Base-by-base conservation (phyloP, 2,113 vertebrate genomes). In the Aptenodytes forsteri region DNA sequence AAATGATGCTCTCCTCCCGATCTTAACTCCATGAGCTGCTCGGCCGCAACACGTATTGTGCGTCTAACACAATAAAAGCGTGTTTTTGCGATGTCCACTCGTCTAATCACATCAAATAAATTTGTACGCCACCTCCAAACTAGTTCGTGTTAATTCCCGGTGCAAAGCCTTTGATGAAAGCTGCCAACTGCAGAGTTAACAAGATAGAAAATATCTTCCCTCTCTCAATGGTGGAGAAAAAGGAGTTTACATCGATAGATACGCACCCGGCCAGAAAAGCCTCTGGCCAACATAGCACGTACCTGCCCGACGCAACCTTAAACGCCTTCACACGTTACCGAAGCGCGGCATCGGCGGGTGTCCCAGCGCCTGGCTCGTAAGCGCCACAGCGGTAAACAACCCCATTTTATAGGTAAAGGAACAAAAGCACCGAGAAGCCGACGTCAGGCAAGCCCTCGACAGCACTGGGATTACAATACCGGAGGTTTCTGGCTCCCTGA, bases 351-450 rank as follows among this genome's bases (percentile, higher is more conserved):
- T 6, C 7, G 6, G 36, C 6, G 4, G n/a, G 64, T 21, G 25
- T 30, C 50, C 36, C n/a, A 10, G 18, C 1, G 32, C 65, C 38
- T 11, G 40, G 54, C 29, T 52, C 13, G 0, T 34, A 19, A 54
- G 52, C 3, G 0, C 26, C 40, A 42, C 36, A 16, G 71, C 0
- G 6, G 29, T 50, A 50, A 58, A 27, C 47, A 50, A 90, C 47
- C 58, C 13, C 29, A 8, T 59, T 87, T 6, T 46, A 22, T 11
- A 86, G 52, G 52, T 13, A 69, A 58, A 76, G 40, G 30, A 81
- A 62, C 38, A 83, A 72, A 72, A 79, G 16, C 16, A 46, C 26
- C 0, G 0, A 54, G 27, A 40, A 58, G 27, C 8, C 1, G 3
- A 61, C 49, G 59, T n/a, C 72, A 47, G 49, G 32, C 30, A 62